Evolutionary conservation across 2,888 invertebrate genomes (phyloP).

Genomic region (Melinaea menophilus): DNA sequence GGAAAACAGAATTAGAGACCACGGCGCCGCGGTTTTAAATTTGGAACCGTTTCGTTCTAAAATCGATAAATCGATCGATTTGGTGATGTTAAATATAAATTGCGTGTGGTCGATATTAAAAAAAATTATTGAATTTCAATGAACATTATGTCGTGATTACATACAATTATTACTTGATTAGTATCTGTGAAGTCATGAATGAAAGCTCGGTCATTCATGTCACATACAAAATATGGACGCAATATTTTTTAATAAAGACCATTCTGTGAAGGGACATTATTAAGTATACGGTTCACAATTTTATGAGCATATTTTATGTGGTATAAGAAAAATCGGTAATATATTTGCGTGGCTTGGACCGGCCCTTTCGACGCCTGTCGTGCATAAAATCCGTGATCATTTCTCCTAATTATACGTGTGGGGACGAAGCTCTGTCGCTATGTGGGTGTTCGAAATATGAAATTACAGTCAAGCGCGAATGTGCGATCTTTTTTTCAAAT

Average conservation of each 20-base stretch:
- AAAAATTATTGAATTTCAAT: conserved; percentile 67
- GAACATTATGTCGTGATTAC: conserved; percentile 63
- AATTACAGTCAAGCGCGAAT: conserved; percentile 71
- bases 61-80: conserved; percentile 75
- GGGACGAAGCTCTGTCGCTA: conserved; percentile 57
- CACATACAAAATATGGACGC: conserved; percentile 48
- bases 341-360: conserved; percentile 63
- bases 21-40: conserved; percentile 70
- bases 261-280: conserved; percentile 52
- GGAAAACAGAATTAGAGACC: conserved; percentile 75
- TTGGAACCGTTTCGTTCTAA: conserved; percentile 75
- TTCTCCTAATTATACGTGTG: conserved; percentile 73
- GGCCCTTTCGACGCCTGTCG: conserved; percentile 75
- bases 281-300: conserved; percentile 55
- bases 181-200: conserved; percentile 52
- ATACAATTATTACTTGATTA: conserved; percentile 65
- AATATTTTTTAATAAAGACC: conserved; percentile 63
- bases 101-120: conserved; percentile 75
- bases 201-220: conserved; percentile 60
- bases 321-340: conserved; percentile 65
- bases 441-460: conserved; percentile 76
- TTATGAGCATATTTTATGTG: conserved; percentile 67
- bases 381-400: conserved; percentile 68
- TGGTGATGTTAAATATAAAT: conserved; percentile 54
- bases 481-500: conserved; percentile 61